Base-by-base conservation (phyloP, 2,888 invertebrate genomes). In the Augiades crinisus region DNA sequence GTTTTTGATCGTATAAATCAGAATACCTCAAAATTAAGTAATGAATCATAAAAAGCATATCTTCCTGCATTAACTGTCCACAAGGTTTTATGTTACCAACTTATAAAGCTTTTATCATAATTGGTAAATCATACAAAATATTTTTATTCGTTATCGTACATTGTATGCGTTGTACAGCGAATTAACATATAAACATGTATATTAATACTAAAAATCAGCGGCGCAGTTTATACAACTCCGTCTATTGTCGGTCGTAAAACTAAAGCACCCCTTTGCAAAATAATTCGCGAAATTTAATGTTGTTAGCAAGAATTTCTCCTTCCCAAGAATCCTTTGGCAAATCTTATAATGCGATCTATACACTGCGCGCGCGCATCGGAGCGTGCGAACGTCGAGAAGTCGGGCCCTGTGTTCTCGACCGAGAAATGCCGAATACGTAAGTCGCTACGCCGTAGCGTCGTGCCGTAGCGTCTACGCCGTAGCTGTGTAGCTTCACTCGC, bases 401-500 rank as follows among this genome's bases (percentile, higher is more conserved):
- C 71, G 71, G 56, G 60, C 59, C 36, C 57, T 47, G 47, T 47
- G 47, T 40, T 54, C 62, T 67, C 73, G 66, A 72, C 70, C 71
- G 74, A 69, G 63, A 70, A 78, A 78, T 77, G 63, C 69, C 71
- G 66, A 75, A 72, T 71, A 68, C 69, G 65, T 68, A 70, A 63
- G 63, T 54, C 60, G 38, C 47, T 47, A 47, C 47, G 47, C 38
- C 63, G 64, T 59, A 64, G 60, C 58, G 46, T 24, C 61, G 62
- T 59, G 14, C 2, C 56, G 60, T 61, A 63, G 65, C 54, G 59
- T 33, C 63, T 63, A 63, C 60, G 16, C 3, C 55, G 60, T 62
- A 63, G 65, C 54, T 36, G 16, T 55, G 59, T 63, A 70, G 67
- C 70, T 70, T 69, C 64, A 69, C 66, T 66, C 24, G 55, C 46